A percentile compares a stretch with the other conserved stretches of the same genome.
Evolutionary conservation across 2,113 vertebrate genomes (phyloP).

Genomic region (Ictidomys tridecemlineatus): DNA sequence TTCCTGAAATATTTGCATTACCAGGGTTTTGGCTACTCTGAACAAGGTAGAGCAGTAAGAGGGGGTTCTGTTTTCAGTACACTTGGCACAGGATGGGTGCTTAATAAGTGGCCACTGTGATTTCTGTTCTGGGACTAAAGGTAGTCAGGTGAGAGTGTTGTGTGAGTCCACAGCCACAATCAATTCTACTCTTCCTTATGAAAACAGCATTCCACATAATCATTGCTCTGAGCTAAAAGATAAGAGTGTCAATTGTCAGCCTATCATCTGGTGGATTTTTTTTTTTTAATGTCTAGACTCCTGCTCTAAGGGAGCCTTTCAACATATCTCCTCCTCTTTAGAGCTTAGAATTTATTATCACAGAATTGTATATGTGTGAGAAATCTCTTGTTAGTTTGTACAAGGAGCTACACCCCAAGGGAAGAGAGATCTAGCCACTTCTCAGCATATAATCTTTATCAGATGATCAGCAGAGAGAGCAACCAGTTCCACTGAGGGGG

Average conservation of each 20-base stretch:
- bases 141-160: too few relatives aligned
- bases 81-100: background rate
- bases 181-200: too few relatives aligned
- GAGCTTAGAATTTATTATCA: background rate
- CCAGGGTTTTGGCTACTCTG: background rate
- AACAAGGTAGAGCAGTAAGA: background rate
- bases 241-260: background rate
- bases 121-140: background rate
- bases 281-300: background rate
- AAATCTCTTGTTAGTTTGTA: background rate
- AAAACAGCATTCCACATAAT: background rate
- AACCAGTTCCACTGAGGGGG: background rate
- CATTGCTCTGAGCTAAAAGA: background rate
- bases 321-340: rapidly evolving
- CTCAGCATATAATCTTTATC: background rate
- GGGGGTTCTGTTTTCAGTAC: background rate
- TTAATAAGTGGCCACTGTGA: background rate
- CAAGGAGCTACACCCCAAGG: background rate
- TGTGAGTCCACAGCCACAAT: background rate
- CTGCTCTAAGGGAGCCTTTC: background rate
- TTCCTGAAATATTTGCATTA: background rate
- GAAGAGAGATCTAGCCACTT: background rate
- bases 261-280: background rate
- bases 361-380: background rate
- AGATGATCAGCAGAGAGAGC: background rate